Base-by-base conservation (phyloP, 2,113 vertebrate genomes). In the Callipepla californica region DNA sequence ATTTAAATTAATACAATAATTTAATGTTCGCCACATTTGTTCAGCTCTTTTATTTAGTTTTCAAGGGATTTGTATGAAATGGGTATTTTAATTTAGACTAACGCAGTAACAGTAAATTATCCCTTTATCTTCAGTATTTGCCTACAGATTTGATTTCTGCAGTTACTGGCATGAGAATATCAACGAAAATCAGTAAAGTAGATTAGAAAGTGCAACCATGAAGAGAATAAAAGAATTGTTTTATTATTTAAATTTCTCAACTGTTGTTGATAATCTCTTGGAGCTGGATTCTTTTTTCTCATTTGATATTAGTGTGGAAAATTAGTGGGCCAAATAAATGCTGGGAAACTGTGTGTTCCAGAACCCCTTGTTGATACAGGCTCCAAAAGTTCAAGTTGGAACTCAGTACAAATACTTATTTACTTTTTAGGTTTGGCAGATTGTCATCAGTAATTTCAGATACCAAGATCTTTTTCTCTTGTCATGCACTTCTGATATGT, bases 21-120 rank as follows among this genome's bases (percentile, higher is more conserved):
- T 57, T 57, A 75, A 53, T 78, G n/a, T 82, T 91, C 85, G 62
- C 20, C 20, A 26, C 45, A 65, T 80, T 90, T 94, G 44, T 93
- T 92, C 45, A 87, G 38, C 42, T 67, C 21, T 80, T 82, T 67
- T 30, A 28, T 59, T 85, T 40, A 57, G 20, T 72, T 92, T 94
- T 68, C 38, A 66, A 70, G 45, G 51, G 78, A 75, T 93, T 94
- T 89, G 34, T 85, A 78, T 85, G 68, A 77, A 85, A 87, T 44
- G 45, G 13, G 3, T 85, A 80, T 89, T 92, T 28, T 94, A 93
- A 86, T 57, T 68, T 58, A 76, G 45, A 76, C 23, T 76, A 86
- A 80, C 67, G 36, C 0, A 1, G 63, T 89, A 89, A 92, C 34
- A 68, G 67, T 91, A 77, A 92, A 83, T 92, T 85, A 66, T 61